A percentile compares a stretch with the other conserved stretches of the same genome.
These are phyloP conservation scores for Fistularia tabacaria DNA, from an alignment of 2,797 vertebrate genomes.

Conservation along the genomic window DNA sequence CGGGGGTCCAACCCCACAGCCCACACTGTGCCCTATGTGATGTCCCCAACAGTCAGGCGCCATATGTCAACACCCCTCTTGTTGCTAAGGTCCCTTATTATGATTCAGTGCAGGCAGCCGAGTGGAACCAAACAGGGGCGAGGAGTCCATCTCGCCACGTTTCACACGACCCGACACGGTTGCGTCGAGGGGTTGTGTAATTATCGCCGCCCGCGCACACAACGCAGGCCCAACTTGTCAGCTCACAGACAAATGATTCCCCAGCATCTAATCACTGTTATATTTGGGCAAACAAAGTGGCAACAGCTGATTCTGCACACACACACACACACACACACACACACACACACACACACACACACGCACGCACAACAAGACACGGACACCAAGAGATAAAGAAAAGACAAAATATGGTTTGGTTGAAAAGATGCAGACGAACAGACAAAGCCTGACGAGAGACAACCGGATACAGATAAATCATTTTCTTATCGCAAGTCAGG, in stretches of 20 bases:
- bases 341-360: slow-evolving; percentile 4
- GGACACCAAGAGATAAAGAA: no score
- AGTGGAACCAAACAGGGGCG: slow-evolving; percentile 20
- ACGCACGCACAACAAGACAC: neutral
- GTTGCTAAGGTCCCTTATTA: slow-evolving; percentile 1
- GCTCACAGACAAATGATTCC: neutral
- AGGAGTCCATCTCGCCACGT: slow-evolving; percentile 16
- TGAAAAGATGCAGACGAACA: no score
- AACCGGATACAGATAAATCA: no score
- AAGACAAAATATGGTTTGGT: no score
- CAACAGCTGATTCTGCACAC: neutral
- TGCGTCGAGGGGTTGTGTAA: no score
- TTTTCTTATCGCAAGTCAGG: no score
- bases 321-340: slow-evolving; percentile 1
- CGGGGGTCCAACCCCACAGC: no score
- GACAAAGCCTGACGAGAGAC: no score
- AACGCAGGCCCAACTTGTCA: neutral
- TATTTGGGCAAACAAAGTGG: slow-evolving; percentile 8
- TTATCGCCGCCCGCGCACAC: no score
- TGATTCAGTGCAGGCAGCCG: slow-evolving; percentile 22
- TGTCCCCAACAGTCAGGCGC: slow-evolving; percentile 10
- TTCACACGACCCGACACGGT: no score
- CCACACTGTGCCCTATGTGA: no score
- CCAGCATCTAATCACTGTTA: slow-evolving; percentile 3
- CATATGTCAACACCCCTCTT: neutral